Evolutionary conservation across 2,888 invertebrate species (phyloP).

Genomic region (Arrhopalites spinosus): DNA sequence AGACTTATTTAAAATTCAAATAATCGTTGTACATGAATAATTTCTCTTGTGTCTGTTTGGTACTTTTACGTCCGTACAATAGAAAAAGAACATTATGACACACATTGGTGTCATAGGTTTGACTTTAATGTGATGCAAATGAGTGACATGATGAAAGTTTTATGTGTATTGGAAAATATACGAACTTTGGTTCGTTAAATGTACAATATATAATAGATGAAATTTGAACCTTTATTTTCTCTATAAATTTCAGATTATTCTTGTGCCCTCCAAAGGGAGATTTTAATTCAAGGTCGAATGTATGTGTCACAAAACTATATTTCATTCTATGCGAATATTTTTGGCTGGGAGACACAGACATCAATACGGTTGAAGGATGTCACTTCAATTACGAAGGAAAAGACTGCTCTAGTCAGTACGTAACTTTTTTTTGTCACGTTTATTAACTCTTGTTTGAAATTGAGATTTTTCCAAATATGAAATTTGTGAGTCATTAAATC

Average conservation of each 20-base stretch:
- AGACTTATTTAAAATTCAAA: background rate
- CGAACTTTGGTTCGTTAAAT: no score
- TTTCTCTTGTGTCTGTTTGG: background rate
- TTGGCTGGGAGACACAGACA: conserved; percentile 91
- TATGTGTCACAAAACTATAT: conserved; percentile 94
- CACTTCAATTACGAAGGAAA: conserved; percentile 91
- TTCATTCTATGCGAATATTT: conserved; percentile 97
- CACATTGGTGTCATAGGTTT: background rate
- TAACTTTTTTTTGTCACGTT: no score
- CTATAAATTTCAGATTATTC: conserved; percentile 78
- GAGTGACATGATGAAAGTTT: background rate
- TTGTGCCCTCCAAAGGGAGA: conserved; percentile 94
- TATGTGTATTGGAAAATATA: no score
- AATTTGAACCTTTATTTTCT: background rate
- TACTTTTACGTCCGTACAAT: background rate
- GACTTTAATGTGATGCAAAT: background rate
- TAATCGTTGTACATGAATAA: background rate
- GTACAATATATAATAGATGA: no score
- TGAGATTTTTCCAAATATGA: no score
- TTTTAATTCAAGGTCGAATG: conserved; percentile 91
- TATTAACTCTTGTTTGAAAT: no score
- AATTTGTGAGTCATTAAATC: no score
- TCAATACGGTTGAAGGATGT: conserved; percentile 88
- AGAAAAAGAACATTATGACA: background rate
- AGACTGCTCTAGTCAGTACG: conserved; percentile 79